Evolutionary conservation across 2,888 invertebrate species (phyloP), one percentile per base, ranked within the genome.

Genomic region (Adelphocoris suturalis): DNA sequence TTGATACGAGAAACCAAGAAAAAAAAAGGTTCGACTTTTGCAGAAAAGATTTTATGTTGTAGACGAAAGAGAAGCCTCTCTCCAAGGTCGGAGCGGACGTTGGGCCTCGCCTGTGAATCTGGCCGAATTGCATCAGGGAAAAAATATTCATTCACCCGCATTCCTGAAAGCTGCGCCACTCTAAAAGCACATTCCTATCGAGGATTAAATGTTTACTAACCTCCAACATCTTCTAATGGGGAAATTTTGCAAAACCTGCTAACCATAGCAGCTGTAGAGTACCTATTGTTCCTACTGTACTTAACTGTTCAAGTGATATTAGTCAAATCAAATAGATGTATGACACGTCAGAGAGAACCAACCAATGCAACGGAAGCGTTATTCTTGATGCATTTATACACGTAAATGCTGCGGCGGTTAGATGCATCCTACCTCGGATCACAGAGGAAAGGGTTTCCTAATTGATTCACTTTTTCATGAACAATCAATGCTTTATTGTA

Each of bases 1-100:
- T 14, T 47, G 68, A 68, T 68, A 68, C 68, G 23, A 27, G 23
- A 68, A 68, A 19, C 68, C 19, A 78, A 19, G 46, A 14, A 46
- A 78, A 78, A n/a, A 78, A 78, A 76, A 37, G 76, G 47, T 46
- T 46, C 78, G 37, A 37, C n/a, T 78, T 78, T 46, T 78, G 46
- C 78, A 78, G 47, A 78, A 78, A 78, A 47, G 47, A 47, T 78
- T 78, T 78, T 78, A 78, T 78, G 78, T 78, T 78, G 78, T n/a
- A 78, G 78, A 46, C 78, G 78, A 78, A 19, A 78, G 47, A 78
- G 47, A 78, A 47, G 19, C 78, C 16, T 14, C 37, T n/a, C 37
- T 37, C 78, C 78, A 78, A 78, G 78, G 78, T 47, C 78, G 78
- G 46, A 0, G 78, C 78, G 37, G 78, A 78, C 46, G 14, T 37